These are phyloP conservation scores for Lithobates sylvaticus DNA, from an alignment of 2,797 vertebrate species.

Conservation along the genomic window DNA sequence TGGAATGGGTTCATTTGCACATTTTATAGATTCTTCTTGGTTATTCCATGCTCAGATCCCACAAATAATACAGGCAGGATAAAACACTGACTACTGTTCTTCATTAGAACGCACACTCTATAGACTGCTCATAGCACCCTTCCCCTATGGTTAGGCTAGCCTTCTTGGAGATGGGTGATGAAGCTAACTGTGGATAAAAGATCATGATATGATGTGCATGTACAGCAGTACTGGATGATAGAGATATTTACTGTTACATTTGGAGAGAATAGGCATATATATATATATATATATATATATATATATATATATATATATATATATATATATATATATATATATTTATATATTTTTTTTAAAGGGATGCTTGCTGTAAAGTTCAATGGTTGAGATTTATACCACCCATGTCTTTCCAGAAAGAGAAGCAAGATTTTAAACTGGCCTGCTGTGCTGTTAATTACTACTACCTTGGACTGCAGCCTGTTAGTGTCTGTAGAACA, in stretches of 20 bases:
- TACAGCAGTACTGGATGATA: background rate
- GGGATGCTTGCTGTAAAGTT: background rate
- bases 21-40: slow-evolving; percentile 55
- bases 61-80: slow-evolving; percentile 13
- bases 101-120: background rate
- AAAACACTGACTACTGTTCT: slow-evolving; percentile 23
- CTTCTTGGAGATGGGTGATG: background rate
- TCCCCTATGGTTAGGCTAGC: background rate
- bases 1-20: slow-evolving; percentile 31
- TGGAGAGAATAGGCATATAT: background rate
- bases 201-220: background rate
- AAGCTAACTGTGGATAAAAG: background rate
- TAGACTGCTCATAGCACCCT: background rate
- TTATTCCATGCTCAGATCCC: slow-evolving; percentile 31
- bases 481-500: no score
- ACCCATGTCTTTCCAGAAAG: background rate
- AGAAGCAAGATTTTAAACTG: background rate
- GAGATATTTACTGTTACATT: background rate
- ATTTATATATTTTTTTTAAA: no score
- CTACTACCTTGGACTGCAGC: background rate
- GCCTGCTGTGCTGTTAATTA: background rate
- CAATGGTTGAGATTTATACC: background rate
- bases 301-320: no score
- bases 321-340: no score
- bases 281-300: no score